Base-by-base conservation (phyloP, 2,113 vertebrate species). In the Aptenodytes forsteri region DNA sequence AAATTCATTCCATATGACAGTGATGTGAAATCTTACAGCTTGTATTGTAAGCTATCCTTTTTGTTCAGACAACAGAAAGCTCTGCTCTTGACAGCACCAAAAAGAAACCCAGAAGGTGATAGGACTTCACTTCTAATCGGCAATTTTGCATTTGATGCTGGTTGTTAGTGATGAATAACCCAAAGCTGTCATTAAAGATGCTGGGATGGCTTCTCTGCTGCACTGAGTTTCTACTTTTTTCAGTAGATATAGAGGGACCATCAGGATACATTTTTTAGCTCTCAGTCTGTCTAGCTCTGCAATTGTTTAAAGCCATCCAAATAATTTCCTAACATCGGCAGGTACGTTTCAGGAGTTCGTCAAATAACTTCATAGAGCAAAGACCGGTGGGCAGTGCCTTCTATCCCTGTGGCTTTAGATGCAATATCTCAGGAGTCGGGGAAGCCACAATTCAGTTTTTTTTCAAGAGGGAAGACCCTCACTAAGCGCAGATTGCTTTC, bases 11-110 rank as follows among this genome's bases (percentile, higher is more conserved):
- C 20, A 6, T 29, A 6, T 61, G 80, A 93, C 56, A 85, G 40
- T 83, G 70, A 93, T 89, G 78, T 81, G 89, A 91, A 88, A 93
- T 86, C 75, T 94, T 96, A 79, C 30, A 91, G 77, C 82, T 95
- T 81, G 73, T 92, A 61, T 50, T 23, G 44, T 92, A 93, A 76
- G 49, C n/a, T 78, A 32, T 88, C 55, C 38, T 91, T 95, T 96
- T 87, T 94, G 47, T 87, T 81, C 64, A 72, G 71, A 23, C 22
- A 67, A 30, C 25, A 42, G 36, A 65, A 90, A 93, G 56, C 59
- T 69, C 25, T 76, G 62, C 34, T 84, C 36, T 7, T 90, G 70
- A 78, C 75, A 90, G 72, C 72, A 81, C 2, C 21, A 61, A 27
- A 67, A 91, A 88, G 80, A 94, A 89, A 52, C 47, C 62, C 44